phyloP scores from a whole-genome alignment of 2,888 invertebrate species.

The Eugnorisma glareosa region DNA sequence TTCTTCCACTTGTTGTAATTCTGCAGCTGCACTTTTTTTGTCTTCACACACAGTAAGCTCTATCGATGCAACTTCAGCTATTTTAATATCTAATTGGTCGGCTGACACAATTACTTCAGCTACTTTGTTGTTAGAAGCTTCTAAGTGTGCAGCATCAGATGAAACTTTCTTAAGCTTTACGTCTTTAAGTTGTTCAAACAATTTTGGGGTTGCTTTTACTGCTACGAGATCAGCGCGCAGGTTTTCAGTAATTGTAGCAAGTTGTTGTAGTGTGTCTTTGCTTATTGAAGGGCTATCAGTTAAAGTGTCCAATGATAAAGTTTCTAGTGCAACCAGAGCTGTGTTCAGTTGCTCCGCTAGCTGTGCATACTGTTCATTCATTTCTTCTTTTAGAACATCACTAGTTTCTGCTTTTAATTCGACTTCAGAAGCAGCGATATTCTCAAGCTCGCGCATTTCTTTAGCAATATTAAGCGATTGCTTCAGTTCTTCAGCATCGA shows the following conservation, averaged over 20 bases:
- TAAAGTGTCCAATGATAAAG: slow-evolving; percentile 61
- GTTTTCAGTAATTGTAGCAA: slow-evolving; percentile 57
- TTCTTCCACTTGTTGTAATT: background rate
- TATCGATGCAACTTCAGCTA: background rate
- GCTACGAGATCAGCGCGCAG: slow-evolving; percentile 61
- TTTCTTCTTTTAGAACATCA: slow-evolving; percentile 42
- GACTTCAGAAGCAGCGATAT: slow-evolving; percentile 56
- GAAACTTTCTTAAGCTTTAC: slow-evolving; percentile 24
- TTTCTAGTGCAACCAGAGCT: slow-evolving; percentile 64
- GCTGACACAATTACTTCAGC: background rate
- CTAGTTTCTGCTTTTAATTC: slow-evolving; percentile 54
- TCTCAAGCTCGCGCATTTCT: slow-evolving; percentile 68
- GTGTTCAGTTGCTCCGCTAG: slow-evolving; percentile 66
- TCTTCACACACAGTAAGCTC: slow-evolving; percentile 9
- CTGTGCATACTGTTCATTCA: slow-evolving; percentile 55
- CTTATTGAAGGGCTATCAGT: slow-evolving; percentile 51
- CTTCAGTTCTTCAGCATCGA: slow-evolving; percentile 68
- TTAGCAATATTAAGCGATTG: slow-evolving; percentile 72
- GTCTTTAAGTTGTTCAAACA: slow-evolving; percentile 37
- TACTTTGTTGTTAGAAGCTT: slow-evolving; percentile 8
- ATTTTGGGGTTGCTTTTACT: slow-evolving; percentile 26
- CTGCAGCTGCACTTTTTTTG: background rate
- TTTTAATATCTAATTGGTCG: background rate
- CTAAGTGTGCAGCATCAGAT: slow-evolving; percentile 1
- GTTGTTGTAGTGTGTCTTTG: slow-evolving; percentile 54